Percentiles rank a stretch among this genome's conserved stretches.
Conservation (phyloP, 2,113 vertebrate species). For the Ptilonorhynchus violaceus region DNA sequence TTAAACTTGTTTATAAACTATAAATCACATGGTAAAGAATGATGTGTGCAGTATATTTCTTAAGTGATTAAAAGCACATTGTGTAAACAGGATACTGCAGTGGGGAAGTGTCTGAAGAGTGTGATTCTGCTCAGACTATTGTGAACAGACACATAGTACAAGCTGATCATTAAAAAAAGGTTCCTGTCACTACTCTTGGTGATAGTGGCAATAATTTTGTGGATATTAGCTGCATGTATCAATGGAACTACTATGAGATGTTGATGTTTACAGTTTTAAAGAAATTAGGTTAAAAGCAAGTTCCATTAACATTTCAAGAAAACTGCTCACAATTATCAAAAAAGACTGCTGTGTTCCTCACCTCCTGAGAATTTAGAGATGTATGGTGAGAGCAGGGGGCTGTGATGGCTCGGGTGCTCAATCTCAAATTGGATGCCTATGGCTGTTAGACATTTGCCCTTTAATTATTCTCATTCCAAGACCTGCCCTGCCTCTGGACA, state of each 20-base stretch:
- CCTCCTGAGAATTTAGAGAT: background rate
- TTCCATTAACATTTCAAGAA: background rate
- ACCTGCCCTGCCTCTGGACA: background rate
- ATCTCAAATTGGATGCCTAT: background rate
- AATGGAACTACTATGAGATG: background rate
- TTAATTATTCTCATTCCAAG: background rate
- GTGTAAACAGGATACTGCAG: conserved; percentile 55
- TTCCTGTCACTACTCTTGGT: background rate
- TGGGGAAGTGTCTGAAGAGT: background rate
- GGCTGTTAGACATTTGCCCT: background rate
- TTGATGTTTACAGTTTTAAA: background rate
- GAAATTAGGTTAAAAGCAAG: background rate
- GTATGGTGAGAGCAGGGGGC: background rate
- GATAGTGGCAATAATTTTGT: background rate
- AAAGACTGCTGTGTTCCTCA: background rate
- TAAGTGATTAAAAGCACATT: conserved; percentile 57
- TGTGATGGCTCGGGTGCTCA: background rate
- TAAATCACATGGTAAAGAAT: conserved; percentile 62
- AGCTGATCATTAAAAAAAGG: background rate
- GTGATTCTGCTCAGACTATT: background rate
- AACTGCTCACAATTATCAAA: background rate
- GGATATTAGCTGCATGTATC: background rate
- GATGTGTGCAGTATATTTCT: conserved; percentile 40
- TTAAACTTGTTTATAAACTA: conserved; percentile 71
- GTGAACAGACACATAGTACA: background rate